phyloP scores from a whole-genome alignment of 2,888 invertebrate species.

The Drosophila picticornis region DNA sequence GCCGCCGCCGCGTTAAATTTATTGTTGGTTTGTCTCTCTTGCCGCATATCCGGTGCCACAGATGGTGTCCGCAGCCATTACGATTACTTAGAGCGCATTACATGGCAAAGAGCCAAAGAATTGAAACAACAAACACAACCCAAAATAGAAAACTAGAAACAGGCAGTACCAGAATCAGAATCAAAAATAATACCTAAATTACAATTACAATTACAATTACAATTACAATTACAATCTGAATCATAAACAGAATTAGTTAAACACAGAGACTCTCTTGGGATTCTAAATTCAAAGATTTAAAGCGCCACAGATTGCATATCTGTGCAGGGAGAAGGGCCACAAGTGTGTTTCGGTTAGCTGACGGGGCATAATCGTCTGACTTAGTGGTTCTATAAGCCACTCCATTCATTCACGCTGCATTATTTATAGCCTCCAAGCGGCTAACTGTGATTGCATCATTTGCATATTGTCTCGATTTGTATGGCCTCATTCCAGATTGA shows the following conservation, averaged over 20 bases:
- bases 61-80: slow-evolving; percentile 59
- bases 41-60: slow-evolving; percentile 73
- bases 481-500: background rate
- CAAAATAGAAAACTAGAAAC: slow-evolving; percentile 11
- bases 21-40: slow-evolving; percentile 58
- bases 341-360: background rate
- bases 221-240: slow-evolving; percentile 31
- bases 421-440: slow-evolving; percentile 12
- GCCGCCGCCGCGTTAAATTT: slow-evolving; percentile 37
- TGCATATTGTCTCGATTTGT: slow-evolving; percentile 35
- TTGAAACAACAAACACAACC: slow-evolving; percentile 2
- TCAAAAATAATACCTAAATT: slow-evolving; percentile 5
- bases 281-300: slow-evolving; percentile 25
- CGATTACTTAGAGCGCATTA: slow-evolving; percentile 54
- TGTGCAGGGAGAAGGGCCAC: background rate
- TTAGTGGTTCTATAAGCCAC: slow-evolving; percentile 18
- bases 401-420: slow-evolving; percentile 14
- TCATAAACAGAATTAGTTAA: slow-evolving; percentile 12
- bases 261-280: background rate
- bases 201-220: slow-evolving; percentile 26
- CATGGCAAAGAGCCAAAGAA: slow-evolving; percentile 25
- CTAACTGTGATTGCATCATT: slow-evolving; percentile 16
- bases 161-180: slow-evolving; percentile 15
- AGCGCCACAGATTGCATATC: slow-evolving; percentile 25
- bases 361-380: slow-evolving; percentile 1